These are phyloP conservation scores for Zygaena filipendulae DNA, from an alignment of 2,888 invertebrate species.

Conservation along the genomic window DNA sequence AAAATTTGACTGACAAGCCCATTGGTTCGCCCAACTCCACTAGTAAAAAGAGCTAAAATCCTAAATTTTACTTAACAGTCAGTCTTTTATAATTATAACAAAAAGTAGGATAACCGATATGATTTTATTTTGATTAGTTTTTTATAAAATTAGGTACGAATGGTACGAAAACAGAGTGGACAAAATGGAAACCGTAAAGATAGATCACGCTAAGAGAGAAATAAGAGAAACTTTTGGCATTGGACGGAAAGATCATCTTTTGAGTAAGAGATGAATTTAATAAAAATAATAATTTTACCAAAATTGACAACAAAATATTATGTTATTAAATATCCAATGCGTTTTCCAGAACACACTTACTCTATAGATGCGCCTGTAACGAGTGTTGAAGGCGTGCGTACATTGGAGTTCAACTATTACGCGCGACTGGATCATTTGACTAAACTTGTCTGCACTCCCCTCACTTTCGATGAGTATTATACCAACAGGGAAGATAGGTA, in stretches of 20 bases:
- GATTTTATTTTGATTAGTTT: too few species aligned
- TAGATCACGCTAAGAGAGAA: constrained; percentile 57
- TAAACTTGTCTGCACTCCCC: constrained; percentile 61
- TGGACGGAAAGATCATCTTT: constrained; percentile 76
- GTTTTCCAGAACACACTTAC: constrained; percentile 45
- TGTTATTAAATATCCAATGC: too few species aligned
- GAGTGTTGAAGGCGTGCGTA: constrained; percentile 40
- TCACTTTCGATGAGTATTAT: constrained; percentile 68
- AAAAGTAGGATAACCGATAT: too few species aligned
- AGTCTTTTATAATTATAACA: too few species aligned
- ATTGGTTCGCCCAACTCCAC: too few species aligned
- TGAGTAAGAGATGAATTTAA: constrained; percentile 71
- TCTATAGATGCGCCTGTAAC: constrained; percentile 34
- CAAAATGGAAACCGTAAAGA: constrained; percentile 62
- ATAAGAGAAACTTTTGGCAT: constrained; percentile 71
- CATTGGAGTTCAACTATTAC: constrained; percentile 52
- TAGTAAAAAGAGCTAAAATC: too few species aligned
- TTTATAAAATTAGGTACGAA: constrained; percentile 57
- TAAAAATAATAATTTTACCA: constrained; percentile 1
- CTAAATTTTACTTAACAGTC: too few species aligned
- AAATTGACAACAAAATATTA: too few species aligned
- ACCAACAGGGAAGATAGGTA: constrained; percentile 67
- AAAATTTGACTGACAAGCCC: too few species aligned
- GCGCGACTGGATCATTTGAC: constrained; percentile 78
- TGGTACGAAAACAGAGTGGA: constrained; percentile 75